phyloP scores from a whole-genome alignment of 2,888 invertebrate species.

The Emesis furor region DNA sequence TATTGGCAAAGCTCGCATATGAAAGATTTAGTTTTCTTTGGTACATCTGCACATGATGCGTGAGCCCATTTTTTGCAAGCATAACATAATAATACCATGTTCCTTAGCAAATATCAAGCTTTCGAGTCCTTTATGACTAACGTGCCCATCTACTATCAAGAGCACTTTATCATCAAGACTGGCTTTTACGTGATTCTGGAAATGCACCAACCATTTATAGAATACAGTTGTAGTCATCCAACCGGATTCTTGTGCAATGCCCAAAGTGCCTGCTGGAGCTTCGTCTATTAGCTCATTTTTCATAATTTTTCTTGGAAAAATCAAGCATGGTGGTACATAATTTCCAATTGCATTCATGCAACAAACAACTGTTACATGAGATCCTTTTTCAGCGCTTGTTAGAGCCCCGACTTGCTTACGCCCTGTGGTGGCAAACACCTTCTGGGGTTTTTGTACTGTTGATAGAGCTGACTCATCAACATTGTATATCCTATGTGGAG shows the following conservation, averaged over 20 bases:
- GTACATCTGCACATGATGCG: conserved; percentile 37
- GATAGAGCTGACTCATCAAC: conserved; percentile 82
- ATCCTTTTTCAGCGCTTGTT: conserved; percentile 77
- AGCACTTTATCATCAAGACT: conserved; percentile 29
- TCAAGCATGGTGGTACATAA: conserved; percentile 37
- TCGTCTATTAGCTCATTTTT: conserved; percentile 50
- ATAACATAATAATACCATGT: conserved; percentile 43
- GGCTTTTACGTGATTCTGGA: conserved; percentile 39
- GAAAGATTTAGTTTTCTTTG: too few species aligned
- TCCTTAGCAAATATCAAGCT: conserved; percentile 46
- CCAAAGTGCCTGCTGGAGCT: conserved; percentile 49
- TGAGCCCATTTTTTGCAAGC: conserved; percentile 34
- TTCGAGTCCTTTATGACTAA: conserved; percentile 51
- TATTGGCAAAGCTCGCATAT: too few species aligned
- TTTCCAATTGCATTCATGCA: conserved; percentile 43
- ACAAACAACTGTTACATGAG: conserved; percentile 43
- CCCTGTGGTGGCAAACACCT: conserved; percentile 76
- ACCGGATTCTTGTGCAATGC: conserved; percentile 45
- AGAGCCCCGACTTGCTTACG: conserved; percentile 81
- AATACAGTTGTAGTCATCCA: conserved; percentile 54
- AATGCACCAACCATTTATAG: conserved; percentile 48
- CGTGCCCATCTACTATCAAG: conserved; percentile 41
- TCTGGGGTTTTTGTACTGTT: conserved; percentile 82
- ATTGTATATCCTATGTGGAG: conserved; percentile 74
- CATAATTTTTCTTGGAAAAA: conserved; percentile 51